These are phyloP conservation scores for Poecilus cupreus DNA, from an alignment of 2,888 invertebrate species.

Conservation along the genomic window DNA sequence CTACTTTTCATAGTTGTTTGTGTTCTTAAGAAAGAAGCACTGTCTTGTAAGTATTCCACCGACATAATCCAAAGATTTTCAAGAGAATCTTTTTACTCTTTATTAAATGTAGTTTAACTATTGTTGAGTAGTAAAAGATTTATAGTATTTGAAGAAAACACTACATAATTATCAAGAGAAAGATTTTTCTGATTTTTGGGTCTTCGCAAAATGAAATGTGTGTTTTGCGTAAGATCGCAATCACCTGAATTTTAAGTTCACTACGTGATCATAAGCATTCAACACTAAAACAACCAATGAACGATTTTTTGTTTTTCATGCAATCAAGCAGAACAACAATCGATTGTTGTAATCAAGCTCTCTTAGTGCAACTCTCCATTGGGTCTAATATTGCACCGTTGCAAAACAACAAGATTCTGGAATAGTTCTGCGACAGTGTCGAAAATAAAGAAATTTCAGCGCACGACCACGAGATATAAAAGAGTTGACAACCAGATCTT, in stretches of 20 bases:
- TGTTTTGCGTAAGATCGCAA: not conserved
- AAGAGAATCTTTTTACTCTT: no score
- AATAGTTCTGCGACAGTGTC: conserved; percentile 59
- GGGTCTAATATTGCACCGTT: conserved; percentile 58
- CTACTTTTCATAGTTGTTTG: not conserved
- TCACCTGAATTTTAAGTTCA: not conserved
- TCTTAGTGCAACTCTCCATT: not conserved
- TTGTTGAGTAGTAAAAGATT: no score
- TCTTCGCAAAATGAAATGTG: no score
- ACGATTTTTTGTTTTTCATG: conserved; percentile 2
- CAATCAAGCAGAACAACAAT: conserved; percentile 3
- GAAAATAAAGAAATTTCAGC: conserved; percentile 61
- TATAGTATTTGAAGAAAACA: no score
- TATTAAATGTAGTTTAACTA: no score
- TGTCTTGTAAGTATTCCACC: no score
- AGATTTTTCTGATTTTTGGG: no score
- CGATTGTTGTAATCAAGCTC: not conserved
- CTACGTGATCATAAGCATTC: conserved; percentile 5
- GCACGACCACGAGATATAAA: conserved; percentile 60
- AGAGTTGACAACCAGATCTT: conserved; percentile 46
- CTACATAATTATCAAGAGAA: no score
- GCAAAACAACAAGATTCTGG: conserved; percentile 60
- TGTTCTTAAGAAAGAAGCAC: no score
- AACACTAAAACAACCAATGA: not conserved
- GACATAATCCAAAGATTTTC: no score